Evolutionary conservation across 2,888 invertebrate species (phyloP), one percentile per base, ranked within the genome.

Genomic region (Drosophila birchii): DNA sequence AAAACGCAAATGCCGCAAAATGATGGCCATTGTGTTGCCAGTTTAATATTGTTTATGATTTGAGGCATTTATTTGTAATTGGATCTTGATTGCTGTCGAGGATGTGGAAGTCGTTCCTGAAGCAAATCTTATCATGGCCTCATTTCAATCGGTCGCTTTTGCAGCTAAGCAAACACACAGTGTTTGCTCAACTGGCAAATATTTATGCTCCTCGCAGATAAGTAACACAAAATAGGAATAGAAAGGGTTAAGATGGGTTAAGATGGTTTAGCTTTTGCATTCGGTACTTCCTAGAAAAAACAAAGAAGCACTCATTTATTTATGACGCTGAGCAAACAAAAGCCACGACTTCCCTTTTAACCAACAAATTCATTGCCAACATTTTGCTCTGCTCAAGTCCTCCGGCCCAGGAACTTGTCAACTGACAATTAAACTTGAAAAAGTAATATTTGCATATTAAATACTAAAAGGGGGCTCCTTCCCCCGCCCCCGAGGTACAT

Each of bases 111-210:
- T 32, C 53, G 56, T 43, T 38, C 55, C 8, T 16, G 16, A 70
- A 61, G 38, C 45, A 49, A 60, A 68, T 70, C 70, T 81, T 85
- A 85, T 85, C 79, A 53, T 53, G 51, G 11, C 36, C 51, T 6
- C 32, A 51, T 47, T 64, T 72, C 63, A 58, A 34, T 36, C 47
- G 16, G 34, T 18, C 23, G 64, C 68, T 53, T 29, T 45, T 51
- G 61, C 86, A 82, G 82, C 80, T 82, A 78, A 66, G 58, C 69
- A 73, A 85, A 80, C 58, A 75, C 43, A 16, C 49, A 55, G 26
- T 54, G 55, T 58, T 67, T 71, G 54, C 51, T 34, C 26, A 39
- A 61, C 34, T 49, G 29, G 53, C 54, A 71, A 64, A 76, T 54
- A 66, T 61, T 71, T 26, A 49, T 58, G 36, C 45, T 58, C 29